These are phyloP conservation scores for Cydia splendana DNA, from an alignment of 1,140 invertebrate genomes.

Conservation along the genomic window DNA sequence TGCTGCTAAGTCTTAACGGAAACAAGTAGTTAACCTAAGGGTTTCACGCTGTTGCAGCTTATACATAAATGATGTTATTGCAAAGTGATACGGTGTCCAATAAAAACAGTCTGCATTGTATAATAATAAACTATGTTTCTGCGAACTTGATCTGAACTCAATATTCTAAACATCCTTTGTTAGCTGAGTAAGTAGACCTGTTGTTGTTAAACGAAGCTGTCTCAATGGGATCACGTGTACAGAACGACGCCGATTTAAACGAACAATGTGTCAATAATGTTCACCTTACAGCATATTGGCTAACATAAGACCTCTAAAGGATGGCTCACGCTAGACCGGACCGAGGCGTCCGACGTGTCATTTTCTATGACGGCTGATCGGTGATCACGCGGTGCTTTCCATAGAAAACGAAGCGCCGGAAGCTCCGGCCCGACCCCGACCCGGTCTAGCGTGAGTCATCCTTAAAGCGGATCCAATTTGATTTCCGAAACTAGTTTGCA, in stretches of 20 bases:
- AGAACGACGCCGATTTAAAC: background rate
- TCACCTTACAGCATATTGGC: background rate
- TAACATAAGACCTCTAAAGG: background rate
- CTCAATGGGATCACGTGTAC: background rate
- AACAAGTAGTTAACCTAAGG: background rate
- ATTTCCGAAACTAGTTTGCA: no score
- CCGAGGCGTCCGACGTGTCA: no score
- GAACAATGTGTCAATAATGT: conserved; percentile 18
- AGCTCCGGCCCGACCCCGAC: no score
- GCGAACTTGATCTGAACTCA: conserved; percentile 24
- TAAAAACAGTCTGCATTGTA: background rate
- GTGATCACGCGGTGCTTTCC: no score
- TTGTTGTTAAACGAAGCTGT: conserved; percentile 1
- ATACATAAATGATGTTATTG: background rate
- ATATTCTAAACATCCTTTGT: conserved; percentile 26
- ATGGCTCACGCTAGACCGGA: no score
- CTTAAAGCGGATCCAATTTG: no score
- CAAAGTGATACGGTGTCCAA: conserved; percentile 2
- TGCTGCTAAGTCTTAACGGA: no score
- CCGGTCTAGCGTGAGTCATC: no score
- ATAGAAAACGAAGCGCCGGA: no score
- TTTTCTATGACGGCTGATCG: no score
- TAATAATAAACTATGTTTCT: conserved; percentile 29
- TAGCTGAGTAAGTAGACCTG: background rate
- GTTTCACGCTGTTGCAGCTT: background rate